These are phyloP conservation scores for Phortica magna DNA, from an alignment of 2,888 invertebrate species.

Conservation along the genomic window DNA sequence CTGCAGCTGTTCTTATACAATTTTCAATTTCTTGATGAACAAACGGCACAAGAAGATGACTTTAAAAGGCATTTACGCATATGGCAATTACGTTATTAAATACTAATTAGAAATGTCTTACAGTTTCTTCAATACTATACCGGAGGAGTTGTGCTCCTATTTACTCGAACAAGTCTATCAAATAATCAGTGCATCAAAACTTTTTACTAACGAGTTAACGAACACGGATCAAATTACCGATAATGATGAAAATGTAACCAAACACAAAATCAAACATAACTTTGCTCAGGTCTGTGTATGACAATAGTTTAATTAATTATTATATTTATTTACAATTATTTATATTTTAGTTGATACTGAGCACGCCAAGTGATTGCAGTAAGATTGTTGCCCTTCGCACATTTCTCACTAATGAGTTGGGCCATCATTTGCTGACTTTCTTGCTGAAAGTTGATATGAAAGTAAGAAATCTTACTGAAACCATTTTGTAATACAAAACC, in stretches of 20 bases:
- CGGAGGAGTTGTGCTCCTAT: conserved; percentile 75
- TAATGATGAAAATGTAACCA: background rate
- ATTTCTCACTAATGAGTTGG: conserved; percentile 74
- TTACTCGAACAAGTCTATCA: conserved; percentile 74
- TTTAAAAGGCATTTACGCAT: conserved; percentile 60
- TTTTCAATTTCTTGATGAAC: conserved; percentile 67
- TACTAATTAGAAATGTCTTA: conserved; percentile 15
- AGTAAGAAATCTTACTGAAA: conserved; percentile 56
- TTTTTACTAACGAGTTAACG: conserved; percentile 49
- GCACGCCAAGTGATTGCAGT: conserved; percentile 74
- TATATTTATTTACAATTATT: background rate
- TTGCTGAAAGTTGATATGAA: conserved; percentile 72
- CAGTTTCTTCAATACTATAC: conserved; percentile 74
- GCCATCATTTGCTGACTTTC: conserved; percentile 73
- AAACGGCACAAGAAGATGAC: conserved; percentile 55
- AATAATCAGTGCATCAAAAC: conserved; percentile 74
- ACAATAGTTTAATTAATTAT: background rate
- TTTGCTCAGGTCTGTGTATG: conserved; percentile 67
- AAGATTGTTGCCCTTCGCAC: conserved; percentile 75
- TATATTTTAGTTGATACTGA: conserved; percentile 69
- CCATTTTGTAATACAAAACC: no score
- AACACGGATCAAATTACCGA: conserved; percentile 52
- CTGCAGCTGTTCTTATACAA: conserved; percentile 72
- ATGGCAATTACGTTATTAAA: no score
- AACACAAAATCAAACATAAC: conserved; percentile 65